A percentile compares a stretch with the other conserved stretches of the same genome.
phyloP scores from a whole-genome alignment of 2,113 vertebrate genomes.

The Camarhynchus parvulus region DNA sequence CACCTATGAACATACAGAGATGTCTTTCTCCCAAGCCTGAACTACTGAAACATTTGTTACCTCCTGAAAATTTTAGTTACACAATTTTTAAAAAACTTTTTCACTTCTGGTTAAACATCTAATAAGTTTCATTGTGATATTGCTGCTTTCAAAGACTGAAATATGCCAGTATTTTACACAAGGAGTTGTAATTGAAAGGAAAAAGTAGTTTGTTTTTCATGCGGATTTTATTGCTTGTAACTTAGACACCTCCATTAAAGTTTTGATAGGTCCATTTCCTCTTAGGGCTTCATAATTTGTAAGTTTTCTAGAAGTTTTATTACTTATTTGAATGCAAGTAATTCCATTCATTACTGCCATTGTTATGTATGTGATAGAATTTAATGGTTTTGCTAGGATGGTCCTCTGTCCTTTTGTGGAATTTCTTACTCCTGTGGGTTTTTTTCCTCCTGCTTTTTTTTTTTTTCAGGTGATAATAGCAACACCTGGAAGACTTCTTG shows the following conservation, averaged over 20 bases:
- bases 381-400: not conserved
- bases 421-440: not conserved
- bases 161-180: not conserved
- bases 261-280: not conserved
- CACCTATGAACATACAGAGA: accelerated
- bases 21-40: not conserved
- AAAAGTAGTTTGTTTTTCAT: not conserved
- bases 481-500: conserved; percentile 92
- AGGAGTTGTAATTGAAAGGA: not conserved
- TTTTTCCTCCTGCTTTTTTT: not conserved
- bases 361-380: not conserved
- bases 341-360: not conserved
- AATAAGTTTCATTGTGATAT: not conserved
- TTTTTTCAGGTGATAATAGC: conserved; percentile 87
- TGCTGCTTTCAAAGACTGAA: not conserved
- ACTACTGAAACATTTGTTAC: not conserved
- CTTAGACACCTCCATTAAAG: not conserved
- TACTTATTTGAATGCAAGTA: not conserved
- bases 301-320: not conserved
- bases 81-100: not conserved
- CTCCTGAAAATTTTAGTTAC: not conserved
- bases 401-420: not conserved
- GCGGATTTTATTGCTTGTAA: not conserved
- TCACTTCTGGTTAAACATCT: not conserved
- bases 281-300: not conserved